Percentiles rank a stretch among this genome's conserved stretches.
Conservation (phyloP, 2,888 invertebrate genomes). For the Limnephilus lunatus region DNA sequence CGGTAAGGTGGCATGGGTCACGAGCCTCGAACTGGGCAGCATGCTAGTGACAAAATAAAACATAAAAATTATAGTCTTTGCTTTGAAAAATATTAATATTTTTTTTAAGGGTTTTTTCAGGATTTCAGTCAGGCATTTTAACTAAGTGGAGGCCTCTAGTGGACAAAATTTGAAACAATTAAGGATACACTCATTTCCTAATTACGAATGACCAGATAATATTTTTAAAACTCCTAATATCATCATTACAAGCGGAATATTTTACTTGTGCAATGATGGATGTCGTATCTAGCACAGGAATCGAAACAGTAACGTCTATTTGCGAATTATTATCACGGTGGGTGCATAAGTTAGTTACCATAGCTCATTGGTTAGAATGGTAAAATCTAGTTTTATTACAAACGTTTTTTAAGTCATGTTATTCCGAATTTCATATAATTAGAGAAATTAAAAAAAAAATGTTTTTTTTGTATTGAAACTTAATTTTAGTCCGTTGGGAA, state of each 20-base stretch:
- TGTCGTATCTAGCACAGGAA: too few relatives aligned
- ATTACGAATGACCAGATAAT: too few relatives aligned
- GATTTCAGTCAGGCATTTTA: background rate
- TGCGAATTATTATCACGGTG: too few relatives aligned
- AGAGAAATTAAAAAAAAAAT: background rate
- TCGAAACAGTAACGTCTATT: too few relatives aligned
- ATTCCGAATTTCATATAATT: background rate
- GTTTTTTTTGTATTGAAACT: background rate
- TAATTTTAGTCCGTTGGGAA: background rate
- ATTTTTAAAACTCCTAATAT: too few relatives aligned
- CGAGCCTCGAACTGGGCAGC: background rate
- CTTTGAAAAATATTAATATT: background rate
- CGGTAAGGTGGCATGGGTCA: constrained; percentile 16
- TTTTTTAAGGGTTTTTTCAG: background rate
- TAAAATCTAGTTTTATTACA: too few relatives aligned
- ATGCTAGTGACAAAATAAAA: background rate
- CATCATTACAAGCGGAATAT: too few relatives aligned
- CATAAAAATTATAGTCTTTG: background rate
- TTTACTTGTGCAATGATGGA: too few relatives aligned
- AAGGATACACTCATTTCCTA: too few relatives aligned
- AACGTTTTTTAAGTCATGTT: background rate
- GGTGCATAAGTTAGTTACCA: too few relatives aligned
- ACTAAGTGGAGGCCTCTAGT: background rate
- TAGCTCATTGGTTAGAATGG: too few relatives aligned
- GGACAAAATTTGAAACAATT: background rate